Percentiles rank a stretch among this genome's conserved stretches.
These are phyloP conservation scores for Bombycilla garrulus DNA, from an alignment of 2,113 vertebrate species.

Conservation along the genomic window DNA sequence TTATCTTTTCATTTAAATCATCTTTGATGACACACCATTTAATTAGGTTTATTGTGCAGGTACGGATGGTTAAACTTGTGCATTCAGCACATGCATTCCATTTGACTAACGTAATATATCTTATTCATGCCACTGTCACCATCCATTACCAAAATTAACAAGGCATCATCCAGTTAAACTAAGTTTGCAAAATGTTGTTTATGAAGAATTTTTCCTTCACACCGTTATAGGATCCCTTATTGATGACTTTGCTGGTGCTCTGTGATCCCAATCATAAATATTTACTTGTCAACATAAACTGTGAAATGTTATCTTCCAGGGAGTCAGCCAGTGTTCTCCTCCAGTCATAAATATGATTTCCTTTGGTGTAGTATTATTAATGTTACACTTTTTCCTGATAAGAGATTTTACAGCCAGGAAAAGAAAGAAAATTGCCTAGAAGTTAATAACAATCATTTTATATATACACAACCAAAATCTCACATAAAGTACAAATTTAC, in stretches of 20 bases:
- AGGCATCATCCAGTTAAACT: conserved; percentile 32
- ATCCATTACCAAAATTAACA: conserved; percentile 63
- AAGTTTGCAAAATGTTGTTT: neutral
- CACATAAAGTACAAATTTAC: neutral
- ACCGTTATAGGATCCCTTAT: neutral
- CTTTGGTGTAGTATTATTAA: conserved; percentile 12
- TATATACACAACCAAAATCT: neutral
- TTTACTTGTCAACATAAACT: conserved; percentile 38
- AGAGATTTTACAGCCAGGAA: neutral
- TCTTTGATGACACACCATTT: conserved; percentile 55
- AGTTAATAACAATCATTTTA: neutral
- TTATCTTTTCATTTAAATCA: conserved; percentile 69
- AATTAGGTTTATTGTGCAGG: conserved; percentile 64
- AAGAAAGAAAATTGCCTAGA: neutral
- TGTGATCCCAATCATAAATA: neutral
- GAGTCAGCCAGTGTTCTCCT: neutral
- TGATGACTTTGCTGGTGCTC: neutral
- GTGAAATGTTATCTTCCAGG: conserved; percentile 22
- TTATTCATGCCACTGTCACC: conserved; percentile 38
- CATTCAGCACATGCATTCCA: conserved; percentile 41
- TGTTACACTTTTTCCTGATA: neutral
- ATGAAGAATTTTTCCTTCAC: neutral
- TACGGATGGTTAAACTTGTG: conserved; percentile 20
- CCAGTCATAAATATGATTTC: conserved; percentile 7
- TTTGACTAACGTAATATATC: conserved; percentile 62